Conservation (phyloP, 2,888 invertebrate genomes). For the Dryocosmus kuriphilus region DNA sequence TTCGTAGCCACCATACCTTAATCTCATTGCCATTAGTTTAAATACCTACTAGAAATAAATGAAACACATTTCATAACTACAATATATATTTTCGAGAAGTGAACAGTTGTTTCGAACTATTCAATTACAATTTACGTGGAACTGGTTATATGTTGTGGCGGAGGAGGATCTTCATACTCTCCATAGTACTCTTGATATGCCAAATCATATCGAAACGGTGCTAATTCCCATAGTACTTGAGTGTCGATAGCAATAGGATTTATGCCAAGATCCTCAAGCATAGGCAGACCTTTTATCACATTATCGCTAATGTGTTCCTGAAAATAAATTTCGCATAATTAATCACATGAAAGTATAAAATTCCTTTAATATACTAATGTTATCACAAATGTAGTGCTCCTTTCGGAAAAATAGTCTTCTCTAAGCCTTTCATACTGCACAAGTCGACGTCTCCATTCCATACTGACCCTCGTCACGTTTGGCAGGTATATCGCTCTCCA, state of each 20-base stretch:
- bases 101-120: neutral
- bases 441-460: no score
- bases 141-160: conserved; percentile 75
- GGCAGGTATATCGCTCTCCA: no score
- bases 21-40: no score
- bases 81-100: neutral
- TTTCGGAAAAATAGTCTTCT: no score
- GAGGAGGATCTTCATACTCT: conserved; percentile 84
- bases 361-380: no score
- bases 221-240: conserved; percentile 90
- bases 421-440: no score
- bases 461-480: no score
- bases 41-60: no score
- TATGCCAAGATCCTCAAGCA: conserved; percentile 93
- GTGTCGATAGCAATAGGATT: conserved; percentile 87
- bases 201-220: conserved; percentile 83
- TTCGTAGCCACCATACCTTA: no score
- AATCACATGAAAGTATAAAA: neutral
- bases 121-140: neutral
- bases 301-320: conserved; percentile 89
- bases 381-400: no score
- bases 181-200: conserved; percentile 88
- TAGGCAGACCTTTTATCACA: conserved; percentile 83
- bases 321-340: conserved; percentile 54
- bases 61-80: neutral